Base-by-base conservation (phyloP, 1,140 invertebrate species). In the Parapsyche elsis region DNA sequence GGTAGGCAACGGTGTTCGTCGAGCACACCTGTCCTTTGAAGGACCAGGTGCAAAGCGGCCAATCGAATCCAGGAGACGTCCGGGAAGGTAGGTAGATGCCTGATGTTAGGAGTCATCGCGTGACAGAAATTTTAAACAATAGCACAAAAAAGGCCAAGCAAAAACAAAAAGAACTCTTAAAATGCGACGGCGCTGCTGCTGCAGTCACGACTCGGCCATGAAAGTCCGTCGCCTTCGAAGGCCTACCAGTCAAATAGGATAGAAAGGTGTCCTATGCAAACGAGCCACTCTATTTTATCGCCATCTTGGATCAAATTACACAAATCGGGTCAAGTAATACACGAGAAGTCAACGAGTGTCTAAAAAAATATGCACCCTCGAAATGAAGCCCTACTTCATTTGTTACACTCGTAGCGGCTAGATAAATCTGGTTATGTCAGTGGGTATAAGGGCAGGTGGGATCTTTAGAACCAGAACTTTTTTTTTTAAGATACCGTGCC, bases 211-310 rank as follows among this genome's bases (percentile, higher is more conserved):
- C 16, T 53, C 49, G 49, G 49, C 49, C 49, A 12, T 53, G 49
- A 38, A 38, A 53, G 49, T 53, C 2, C 16, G 49, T 16, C 49
- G 49, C 49, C 16, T 14, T 53, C 49, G 49, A 53, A 53, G 49
- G 49, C 49, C 49, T 53, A 53, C 49, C 49, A 53, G 49, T 53
- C 49, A 53, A 53, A 53, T 53, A 53, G 49, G 49, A 53, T 53
- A 53, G 49, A 53, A 53, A 53, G 49, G 49, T 53, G 49, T 53
- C 49, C 16, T 53, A 53, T 53, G 16, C 30, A 38, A 38, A 38
- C 30, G 30, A 38, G 30, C 30, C 30, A 38, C 30, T 38, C 30
- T 38, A 38, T 38, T 38, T 38, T 38, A 38, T 38, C 30, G 30
- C 30, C 30, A 38, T 38, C 30, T 38, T 38, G 30, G 30, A 38